Base-by-base conservation (phyloP, 2,888 invertebrate genomes). In the Thera obeliscata region DNA sequence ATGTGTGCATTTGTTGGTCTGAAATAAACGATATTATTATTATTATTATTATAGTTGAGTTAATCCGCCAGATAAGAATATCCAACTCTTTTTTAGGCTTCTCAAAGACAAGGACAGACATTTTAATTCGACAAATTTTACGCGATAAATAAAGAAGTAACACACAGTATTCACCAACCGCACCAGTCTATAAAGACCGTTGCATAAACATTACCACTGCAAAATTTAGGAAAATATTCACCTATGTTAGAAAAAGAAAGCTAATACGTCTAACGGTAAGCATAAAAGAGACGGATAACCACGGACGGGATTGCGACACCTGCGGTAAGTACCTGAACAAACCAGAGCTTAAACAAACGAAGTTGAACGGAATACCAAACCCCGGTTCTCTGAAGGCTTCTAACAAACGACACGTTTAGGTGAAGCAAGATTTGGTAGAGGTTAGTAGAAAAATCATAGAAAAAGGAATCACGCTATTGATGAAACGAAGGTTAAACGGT, bases 301-400 rank as follows among this genome's bases (percentile, higher is more conserved):
- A 62, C 56, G 48, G 56, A 60, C 49, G 49, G 43, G 12, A 70
- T 65, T 70, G 71, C 69, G 69, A 67, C 75, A 75, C 73, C 70
- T 75, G 74, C 69, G 67, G 70, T 75, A 63, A 64, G 68, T 70
- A 69, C 60, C 68, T 61, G 65, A 72, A 62, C 74, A 64, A 75
- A 73, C 73, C 70, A 66, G 68, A 67, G 70, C 70, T 72, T 74
- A 59, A 70, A 67, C 67, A 64, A 64, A 60, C 68, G 54, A 59
- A 68, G 68, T 67, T 67, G 60, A 57, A 56, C 57, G 35, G 59
- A 58, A 71, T 63, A 64, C 59, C 71, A 63, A 71, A 69, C 57
- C 36, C 46, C n/a, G 12, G 57, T 57, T 71, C 12, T 50, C 50
- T 50, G 46, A 33, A 49, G 52, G 52, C 33, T 2, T 33, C 33